These are phyloP conservation scores for Caenorhabditis panamensis DNA, from an alignment of 2,888 invertebrate genomes.

Conservation along the genomic window DNA sequence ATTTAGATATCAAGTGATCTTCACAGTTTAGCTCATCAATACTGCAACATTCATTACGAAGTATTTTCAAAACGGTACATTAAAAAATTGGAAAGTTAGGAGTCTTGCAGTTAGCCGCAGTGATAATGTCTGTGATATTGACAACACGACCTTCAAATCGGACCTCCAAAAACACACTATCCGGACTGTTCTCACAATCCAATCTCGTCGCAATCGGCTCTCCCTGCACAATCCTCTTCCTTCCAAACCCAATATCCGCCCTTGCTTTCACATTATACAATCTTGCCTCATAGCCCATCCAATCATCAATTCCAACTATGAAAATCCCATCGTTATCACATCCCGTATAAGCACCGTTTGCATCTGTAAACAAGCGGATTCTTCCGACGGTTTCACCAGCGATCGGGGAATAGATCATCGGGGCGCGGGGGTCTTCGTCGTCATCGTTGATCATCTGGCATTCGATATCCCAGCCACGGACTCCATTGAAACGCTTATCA, in stretches of 20 bases:
- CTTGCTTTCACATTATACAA: slow-evolving; percentile 79
- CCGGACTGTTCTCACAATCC: slow-evolving; percentile 73
- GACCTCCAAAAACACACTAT: slow-evolving; percentile 78
- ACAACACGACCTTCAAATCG: slow-evolving; percentile 78
- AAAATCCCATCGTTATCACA: slow-evolving; percentile 81
- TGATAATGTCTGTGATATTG: slow-evolving; percentile 78
- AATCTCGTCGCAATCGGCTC: slow-evolving; percentile 74
- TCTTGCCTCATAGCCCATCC: slow-evolving; percentile 79
- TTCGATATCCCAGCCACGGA: slow-evolving; percentile 79
- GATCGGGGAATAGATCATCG: slow-evolving; percentile 77
- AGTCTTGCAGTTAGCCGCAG: slow-evolving; percentile 75
- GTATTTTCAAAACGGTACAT: neutral
- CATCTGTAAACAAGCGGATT: slow-evolving; percentile 70
- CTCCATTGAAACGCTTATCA: slow-evolving; percentile 79
- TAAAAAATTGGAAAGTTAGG: slow-evolving; percentile 61
- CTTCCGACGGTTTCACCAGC: slow-evolving; percentile 73
- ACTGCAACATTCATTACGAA: neutral
- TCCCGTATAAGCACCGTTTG: slow-evolving; percentile 73
- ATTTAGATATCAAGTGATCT: too few species aligned
- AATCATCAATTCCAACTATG: slow-evolving; percentile 79
- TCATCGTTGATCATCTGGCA: slow-evolving; percentile 75
- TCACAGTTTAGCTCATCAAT: too few species aligned
- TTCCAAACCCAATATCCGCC: slow-evolving; percentile 75
- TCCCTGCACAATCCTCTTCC: slow-evolving; percentile 76
- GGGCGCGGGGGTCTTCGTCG: slow-evolving; percentile 72